A percentile compares a stretch with the other conserved stretches of the same genome.
phyloP scores from a whole-genome alignment of 2,888 invertebrate species.

The Schrankia costaestrigalis region DNA sequence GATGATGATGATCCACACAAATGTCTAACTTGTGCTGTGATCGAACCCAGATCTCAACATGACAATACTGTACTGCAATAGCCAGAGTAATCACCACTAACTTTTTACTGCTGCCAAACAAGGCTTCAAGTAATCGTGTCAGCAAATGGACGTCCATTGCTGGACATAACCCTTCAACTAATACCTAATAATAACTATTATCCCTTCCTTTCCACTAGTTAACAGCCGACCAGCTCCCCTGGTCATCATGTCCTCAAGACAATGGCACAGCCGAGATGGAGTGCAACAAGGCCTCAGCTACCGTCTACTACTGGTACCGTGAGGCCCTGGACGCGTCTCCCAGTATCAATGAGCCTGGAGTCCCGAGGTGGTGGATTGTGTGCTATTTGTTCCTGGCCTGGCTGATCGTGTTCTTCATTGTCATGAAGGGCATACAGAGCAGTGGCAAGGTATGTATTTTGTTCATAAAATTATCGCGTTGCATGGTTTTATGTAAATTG shows the following conservation, averaged over 20 bases:
- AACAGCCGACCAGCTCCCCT: constrained; percentile 85
- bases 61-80: too few species aligned
- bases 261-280: constrained; percentile 87
- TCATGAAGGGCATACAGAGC: constrained; percentile 98
- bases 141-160: too few species aligned
- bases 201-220: too few species aligned
- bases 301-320: constrained; percentile 96
- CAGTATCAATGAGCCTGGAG: constrained; percentile 90
- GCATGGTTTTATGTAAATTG: too few species aligned
- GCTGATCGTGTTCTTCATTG: constrained; percentile 95
- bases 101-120: too few species aligned
- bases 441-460: constrained; percentile 89
- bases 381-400: constrained; percentile 93
- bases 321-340: constrained; percentile 93
- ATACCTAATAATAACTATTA: too few species aligned
- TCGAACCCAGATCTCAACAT: too few species aligned
- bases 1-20: too few species aligned
- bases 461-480: neutral
- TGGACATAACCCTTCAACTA: too few species aligned
- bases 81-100: too few species aligned
- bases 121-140: too few species aligned
- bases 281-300: constrained; percentile 91
- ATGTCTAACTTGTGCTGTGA: too few species aligned
- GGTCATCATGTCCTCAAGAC: constrained; percentile 88
- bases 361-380: constrained; percentile 96